phyloP scores from a whole-genome alignment of 2,888 invertebrate species.

The Tenthredo livida region DNA sequence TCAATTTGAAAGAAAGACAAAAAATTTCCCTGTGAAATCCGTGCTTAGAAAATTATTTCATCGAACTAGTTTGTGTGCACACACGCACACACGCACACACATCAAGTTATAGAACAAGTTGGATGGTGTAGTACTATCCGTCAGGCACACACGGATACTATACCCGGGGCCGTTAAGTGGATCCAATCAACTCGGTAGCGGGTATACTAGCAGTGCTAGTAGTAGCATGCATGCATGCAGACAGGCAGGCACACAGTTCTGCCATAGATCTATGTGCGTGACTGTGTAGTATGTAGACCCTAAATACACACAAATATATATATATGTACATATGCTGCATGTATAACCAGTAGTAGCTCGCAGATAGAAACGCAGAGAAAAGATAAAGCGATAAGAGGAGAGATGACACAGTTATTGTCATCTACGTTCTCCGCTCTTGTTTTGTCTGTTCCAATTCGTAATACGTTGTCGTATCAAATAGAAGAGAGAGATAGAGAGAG shows the following conservation, averaged over 20 bases:
- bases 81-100: background rate
- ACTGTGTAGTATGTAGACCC: no score
- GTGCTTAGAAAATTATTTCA: background rate
- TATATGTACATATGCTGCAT: background rate
- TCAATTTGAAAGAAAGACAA: no score
- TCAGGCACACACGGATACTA: conserved; percentile 53
- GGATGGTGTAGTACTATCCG: no score
- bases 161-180: conserved; percentile 76
- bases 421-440: conserved; percentile 62
- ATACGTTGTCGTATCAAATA: background rate
- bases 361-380: background rate
- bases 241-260: background rate
- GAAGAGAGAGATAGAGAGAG: no score
- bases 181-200: conserved; percentile 77
- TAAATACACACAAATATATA: background rate
- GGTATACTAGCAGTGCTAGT: conserved; percentile 54
- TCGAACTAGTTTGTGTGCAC: background rate
- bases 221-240: background rate
- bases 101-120: no score
- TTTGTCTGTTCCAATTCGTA: background rate
- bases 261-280: background rate
- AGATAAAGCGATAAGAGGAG: conserved; percentile 55
- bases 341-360: background rate
- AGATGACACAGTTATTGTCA: conserved; percentile 73
- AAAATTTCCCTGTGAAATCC: no score